phyloP scores from a whole-genome alignment of 2,113 vertebrate genomes.

The Chaetura pelagica region DNA sequence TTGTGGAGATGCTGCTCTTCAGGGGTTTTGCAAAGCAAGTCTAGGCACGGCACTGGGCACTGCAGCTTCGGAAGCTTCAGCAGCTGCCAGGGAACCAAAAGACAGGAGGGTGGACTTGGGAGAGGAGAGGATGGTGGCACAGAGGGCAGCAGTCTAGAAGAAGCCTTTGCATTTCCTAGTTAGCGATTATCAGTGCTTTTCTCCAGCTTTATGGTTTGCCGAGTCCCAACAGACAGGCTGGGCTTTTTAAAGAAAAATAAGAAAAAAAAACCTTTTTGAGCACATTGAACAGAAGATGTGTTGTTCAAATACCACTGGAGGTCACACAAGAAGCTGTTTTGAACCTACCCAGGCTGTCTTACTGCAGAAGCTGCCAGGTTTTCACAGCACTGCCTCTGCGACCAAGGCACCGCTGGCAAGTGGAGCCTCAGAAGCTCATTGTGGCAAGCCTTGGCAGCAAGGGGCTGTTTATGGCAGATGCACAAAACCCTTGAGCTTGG shows the following conservation, averaged over 20 bases:
- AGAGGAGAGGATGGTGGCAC: background rate
- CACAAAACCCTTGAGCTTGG: background rate
- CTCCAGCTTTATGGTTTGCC: background rate
- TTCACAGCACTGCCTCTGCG: background rate
- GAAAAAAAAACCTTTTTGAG: background rate
- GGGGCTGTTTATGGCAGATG: background rate
- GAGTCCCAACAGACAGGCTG: rapidly evolving
- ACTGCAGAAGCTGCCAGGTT: background rate
- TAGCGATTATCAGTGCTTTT: rapidly evolving
- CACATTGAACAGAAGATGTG: background rate
- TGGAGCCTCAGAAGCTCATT: background rate
- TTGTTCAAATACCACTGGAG: background rate
- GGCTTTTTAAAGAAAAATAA: background rate
- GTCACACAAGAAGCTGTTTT: background rate
- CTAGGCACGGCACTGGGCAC: background rate
- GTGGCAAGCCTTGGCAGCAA: background rate
- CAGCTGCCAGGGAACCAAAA: rapidly evolving
- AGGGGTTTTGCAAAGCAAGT: background rate
- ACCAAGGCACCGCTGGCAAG: background rate
- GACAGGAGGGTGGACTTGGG: background rate
- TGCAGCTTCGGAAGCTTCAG: background rate
- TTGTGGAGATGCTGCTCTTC: background rate
- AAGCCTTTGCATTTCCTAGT: background rate
- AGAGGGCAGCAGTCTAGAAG: background rate
- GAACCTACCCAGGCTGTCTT: background rate